Conservation (phyloP, 2,797 vertebrate genomes). For the Trematomus bernacchii region DNA sequence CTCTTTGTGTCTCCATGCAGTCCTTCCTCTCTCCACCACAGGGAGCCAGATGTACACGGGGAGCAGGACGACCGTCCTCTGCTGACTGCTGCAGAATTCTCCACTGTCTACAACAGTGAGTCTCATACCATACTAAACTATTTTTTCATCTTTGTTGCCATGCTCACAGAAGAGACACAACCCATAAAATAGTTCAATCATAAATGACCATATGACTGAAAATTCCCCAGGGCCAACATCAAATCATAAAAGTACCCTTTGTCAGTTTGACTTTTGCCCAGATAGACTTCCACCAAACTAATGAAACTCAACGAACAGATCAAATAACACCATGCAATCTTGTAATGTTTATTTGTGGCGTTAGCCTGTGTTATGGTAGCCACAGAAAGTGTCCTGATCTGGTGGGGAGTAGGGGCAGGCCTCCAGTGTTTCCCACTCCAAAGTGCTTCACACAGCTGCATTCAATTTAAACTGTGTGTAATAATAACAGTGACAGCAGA, state of each 20-base stretch:
- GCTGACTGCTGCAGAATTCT: conserved; percentile 34
- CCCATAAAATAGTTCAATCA: not conserved
- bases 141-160: not conserved
- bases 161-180: not conserved
- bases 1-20: conserved; percentile 38
- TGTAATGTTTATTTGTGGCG: no score
- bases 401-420: no score
- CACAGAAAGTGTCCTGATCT: no score
- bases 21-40: conserved; percentile 65
- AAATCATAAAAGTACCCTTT: not conserved
- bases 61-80: conserved; percentile 29
- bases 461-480: no score
- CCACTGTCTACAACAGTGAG: conserved; percentile 67
- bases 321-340: no score
- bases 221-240: no score
- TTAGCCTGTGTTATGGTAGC: no score
- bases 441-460: no score
- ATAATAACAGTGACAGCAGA: no score
- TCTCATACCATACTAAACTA: not conserved
- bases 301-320: no score
- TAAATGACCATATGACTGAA: not conserved
- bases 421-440: no score
- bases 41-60: conserved; percentile 41
- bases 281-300: no score
- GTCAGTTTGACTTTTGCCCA: not conserved